Conservation (phyloP, 2,113 vertebrate species). For the Calidris pugnax region DNA sequence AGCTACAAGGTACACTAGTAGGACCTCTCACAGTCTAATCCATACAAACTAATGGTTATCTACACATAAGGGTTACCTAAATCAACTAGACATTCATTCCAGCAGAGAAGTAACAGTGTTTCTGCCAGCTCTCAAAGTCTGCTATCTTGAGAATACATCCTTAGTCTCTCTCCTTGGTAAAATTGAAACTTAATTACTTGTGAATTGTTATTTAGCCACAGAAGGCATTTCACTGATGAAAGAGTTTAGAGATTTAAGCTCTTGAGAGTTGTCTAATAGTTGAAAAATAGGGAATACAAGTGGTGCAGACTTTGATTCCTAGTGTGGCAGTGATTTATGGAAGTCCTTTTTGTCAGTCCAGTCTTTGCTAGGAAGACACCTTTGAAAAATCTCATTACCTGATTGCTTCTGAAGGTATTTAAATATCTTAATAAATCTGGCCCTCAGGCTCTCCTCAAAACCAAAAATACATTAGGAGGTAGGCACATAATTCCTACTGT, state of each 20-base stretch:
- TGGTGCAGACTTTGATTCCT: background rate
- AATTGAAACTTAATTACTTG: background rate
- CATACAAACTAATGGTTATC: background rate
- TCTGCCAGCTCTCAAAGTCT: background rate
- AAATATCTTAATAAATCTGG: background rate
- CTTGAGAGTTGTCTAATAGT: background rate
- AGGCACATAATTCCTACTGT: background rate
- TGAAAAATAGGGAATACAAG: background rate
- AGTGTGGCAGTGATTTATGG: background rate
- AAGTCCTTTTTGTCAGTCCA: background rate
- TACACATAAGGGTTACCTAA: background rate
- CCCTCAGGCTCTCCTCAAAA: background rate
- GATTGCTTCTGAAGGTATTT: background rate
- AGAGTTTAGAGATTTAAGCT: background rate
- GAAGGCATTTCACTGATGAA: background rate
- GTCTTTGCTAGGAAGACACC: accelerated
- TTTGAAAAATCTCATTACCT: background rate
- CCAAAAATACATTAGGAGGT: background rate
- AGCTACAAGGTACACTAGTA: background rate
- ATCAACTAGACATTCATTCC: background rate
- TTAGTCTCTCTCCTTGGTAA: background rate
- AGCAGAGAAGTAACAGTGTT: background rate
- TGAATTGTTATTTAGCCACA: background rate
- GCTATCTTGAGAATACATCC: background rate
- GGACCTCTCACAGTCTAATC: background rate